Conservation (phyloP, 2,113 vertebrate species). For the Erythrolamprus reginae region DNA sequence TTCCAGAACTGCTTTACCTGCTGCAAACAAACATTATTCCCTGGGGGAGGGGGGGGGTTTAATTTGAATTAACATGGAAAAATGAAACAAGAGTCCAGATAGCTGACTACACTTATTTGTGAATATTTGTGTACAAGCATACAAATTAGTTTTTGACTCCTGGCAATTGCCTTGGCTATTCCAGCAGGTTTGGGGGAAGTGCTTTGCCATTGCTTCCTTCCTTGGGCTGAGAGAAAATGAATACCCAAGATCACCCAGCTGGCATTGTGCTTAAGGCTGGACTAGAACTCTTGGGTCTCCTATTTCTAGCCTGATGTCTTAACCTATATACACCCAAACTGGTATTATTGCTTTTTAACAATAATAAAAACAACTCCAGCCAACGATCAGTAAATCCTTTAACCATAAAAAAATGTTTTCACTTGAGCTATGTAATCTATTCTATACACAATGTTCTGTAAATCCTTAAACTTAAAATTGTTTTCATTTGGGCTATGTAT, state of each 20-base stretch:
- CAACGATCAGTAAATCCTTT: neutral
- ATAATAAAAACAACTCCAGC: neutral
- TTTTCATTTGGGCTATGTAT: neutral
- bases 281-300: neutral
- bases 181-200: neutral
- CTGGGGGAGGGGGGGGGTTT: neutral
- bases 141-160: neutral
- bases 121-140: neutral
- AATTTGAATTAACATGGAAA: neutral
- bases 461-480: neutral
- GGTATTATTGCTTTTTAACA: neutral
- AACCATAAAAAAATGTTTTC: neutral
- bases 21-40: neutral
- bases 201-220: neutral
- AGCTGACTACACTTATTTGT: neutral
- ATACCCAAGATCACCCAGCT: neutral
- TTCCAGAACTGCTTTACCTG: neutral
- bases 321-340: neutral
- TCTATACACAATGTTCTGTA: neutral
- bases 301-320: neutral
- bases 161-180: neutral
- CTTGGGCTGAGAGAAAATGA: neutral
- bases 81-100: neutral
- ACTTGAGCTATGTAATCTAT: neutral
- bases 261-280: neutral